Evolutionary conservation across 2,888 invertebrate species (phyloP).

Genomic region (Eupithecia dodoneata): DNA sequence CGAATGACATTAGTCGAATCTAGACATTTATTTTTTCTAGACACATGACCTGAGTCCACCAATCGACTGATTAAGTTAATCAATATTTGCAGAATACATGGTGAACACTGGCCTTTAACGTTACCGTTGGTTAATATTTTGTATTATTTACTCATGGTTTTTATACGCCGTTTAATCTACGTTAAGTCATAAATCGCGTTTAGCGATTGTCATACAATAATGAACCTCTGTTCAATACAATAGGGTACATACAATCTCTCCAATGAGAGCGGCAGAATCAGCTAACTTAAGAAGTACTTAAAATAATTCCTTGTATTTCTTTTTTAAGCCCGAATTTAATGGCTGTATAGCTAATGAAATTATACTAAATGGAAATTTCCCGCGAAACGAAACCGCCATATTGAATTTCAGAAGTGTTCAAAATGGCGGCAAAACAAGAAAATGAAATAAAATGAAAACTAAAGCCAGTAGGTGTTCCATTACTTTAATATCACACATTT

Average conservation of each 20-base stretch:
- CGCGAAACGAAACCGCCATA: slow-evolving; percentile 34
- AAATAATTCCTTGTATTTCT: slow-evolving; percentile 47
- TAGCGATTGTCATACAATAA: slow-evolving; percentile 16
- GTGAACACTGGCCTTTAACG: neutral
- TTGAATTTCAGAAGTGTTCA: slow-evolving; percentile 20
- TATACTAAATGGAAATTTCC: slow-evolving; percentile 35
- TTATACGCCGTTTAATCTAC: neutral
- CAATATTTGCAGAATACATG: neutral
- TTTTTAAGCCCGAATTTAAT: slow-evolving; percentile 43
- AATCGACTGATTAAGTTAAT: neutral
- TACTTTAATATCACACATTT: slow-evolving; percentile 45
- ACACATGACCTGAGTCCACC: neutral
- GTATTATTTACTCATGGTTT: slow-evolving; percentile 4
- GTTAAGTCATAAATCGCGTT: slow-evolving; percentile 2
- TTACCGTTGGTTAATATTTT: neutral
- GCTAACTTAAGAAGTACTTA: slow-evolving; percentile 37
- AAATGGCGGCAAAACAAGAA: slow-evolving; percentile 34
- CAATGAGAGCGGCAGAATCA: slow-evolving; percentile 28
- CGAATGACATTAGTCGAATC: neutral
- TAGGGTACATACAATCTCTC: slow-evolving; percentile 19
- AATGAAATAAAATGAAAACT: slow-evolving; percentile 40
- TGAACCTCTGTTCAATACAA: slow-evolving; percentile 25
- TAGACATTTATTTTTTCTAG: neutral
- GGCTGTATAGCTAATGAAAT: slow-evolving; percentile 39
- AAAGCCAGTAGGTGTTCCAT: slow-evolving; percentile 38